Evolutionary conservation across 1,140 invertebrate species (phyloP).

Genomic region (Drosophila bocki): DNA sequence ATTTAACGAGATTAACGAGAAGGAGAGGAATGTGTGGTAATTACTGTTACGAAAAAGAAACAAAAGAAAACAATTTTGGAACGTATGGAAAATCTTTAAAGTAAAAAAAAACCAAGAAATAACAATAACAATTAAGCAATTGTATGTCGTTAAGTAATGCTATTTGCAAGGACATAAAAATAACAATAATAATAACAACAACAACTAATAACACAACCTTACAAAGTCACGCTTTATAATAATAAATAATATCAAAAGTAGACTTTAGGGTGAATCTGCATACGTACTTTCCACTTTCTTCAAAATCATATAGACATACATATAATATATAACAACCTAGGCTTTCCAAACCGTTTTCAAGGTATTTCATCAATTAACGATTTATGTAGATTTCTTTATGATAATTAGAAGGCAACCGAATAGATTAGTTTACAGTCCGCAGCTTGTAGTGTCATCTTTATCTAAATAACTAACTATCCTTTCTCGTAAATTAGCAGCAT

Average conservation of each 20-base stretch:
- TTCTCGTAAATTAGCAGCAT: not conserved
- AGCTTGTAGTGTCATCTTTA: slow-evolving; percentile 11
- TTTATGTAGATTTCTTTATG: slow-evolving; percentile 43
- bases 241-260: slow-evolving; percentile 23
- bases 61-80: not conserved
- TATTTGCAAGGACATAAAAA: slow-evolving; percentile 42
- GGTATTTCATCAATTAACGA: slow-evolving; percentile 11
- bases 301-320: slow-evolving; percentile 7
- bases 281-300: slow-evolving; percentile 29
- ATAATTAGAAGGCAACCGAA: slow-evolving; percentile 1
- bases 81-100: slow-evolving; percentile 3
- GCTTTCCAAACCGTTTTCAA: slow-evolving; percentile 19
- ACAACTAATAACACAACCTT: not conserved
- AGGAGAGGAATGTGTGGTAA: slow-evolving; percentile 4
- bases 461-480: slow-evolving; percentile 1
- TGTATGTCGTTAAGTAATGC: slow-evolving; percentile 44
- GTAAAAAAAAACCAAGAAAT: slow-evolving; percentile 10
- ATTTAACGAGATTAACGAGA: not conserved
- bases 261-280: slow-evolving; percentile 28
- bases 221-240: slow-evolving; percentile 29
- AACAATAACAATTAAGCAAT: slow-evolving; percentile 23
- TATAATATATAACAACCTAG: slow-evolving; percentile 7
- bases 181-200: slow-evolving; percentile 19
- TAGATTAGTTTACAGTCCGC: slow-evolving; percentile 27
- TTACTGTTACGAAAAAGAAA: slow-evolving; percentile 10